A percentile compares a stretch with the other conserved stretches of the same genome.
phyloP scores from a whole-genome alignment of 2,113 vertebrate species.

The Alethe castanea region DNA sequence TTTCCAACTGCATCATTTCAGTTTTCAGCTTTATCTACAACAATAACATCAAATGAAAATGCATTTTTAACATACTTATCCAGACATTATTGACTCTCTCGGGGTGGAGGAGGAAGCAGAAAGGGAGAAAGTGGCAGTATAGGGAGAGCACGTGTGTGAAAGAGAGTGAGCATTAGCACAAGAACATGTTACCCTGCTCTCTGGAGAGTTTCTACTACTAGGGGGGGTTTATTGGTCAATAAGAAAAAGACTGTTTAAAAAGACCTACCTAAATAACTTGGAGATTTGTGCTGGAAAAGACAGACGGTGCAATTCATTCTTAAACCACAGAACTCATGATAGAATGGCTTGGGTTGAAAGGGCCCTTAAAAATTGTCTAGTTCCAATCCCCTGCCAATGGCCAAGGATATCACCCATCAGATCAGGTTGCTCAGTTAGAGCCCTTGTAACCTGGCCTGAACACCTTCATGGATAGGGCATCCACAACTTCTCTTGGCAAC shows the following conservation, averaged over 20 bases:
- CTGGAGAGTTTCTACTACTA: neutral
- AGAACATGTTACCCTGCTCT: neutral
- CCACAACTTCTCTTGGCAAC: neutral
- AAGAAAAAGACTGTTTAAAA: neutral
- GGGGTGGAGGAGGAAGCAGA: neutral
- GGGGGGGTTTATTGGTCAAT: neutral
- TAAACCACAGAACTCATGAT: neutral
- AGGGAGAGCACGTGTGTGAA: accelerated
- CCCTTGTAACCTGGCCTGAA: neutral
- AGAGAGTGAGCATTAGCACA: neutral
- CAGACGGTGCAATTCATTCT: neutral
- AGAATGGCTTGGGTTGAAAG: neutral
- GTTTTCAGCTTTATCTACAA: slow-evolving; percentile 81
- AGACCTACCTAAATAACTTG: neutral
- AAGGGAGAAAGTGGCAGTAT: neutral
- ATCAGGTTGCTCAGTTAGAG: neutral
- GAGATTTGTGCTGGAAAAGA: neutral
- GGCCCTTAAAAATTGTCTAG: neutral
- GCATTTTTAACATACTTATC: neutral
- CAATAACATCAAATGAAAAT: neutral
- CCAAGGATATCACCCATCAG: neutral
- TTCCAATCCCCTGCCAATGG: neutral
- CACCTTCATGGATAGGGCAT: neutral
- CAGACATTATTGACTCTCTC: neutral
- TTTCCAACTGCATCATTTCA: slow-evolving; percentile 82